Conservation (phyloP, 2,113 vertebrate genomes). For the Apaloderma vittatum region DNA sequence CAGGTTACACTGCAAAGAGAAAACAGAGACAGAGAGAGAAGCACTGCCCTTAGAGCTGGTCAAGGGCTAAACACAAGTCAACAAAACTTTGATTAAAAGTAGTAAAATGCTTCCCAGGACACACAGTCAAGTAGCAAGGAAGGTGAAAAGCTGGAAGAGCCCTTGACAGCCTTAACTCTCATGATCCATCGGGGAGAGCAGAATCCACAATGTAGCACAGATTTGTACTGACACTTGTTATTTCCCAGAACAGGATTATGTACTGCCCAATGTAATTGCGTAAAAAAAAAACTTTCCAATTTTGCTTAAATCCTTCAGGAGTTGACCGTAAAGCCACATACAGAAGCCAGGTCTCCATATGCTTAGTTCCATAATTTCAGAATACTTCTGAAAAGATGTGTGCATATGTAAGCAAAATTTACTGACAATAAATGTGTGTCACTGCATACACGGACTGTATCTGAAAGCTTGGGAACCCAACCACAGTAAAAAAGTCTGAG, state of each 20-base stretch:
- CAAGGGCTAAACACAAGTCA: neutral
- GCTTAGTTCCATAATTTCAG: neutral
- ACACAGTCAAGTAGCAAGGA: neutral
- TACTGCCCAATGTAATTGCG: neutral
- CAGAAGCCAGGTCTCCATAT: constrained; percentile 1
- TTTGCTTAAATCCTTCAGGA: neutral
- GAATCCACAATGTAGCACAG: neutral
- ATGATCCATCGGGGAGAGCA: neutral
- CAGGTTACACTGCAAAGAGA: neutral
- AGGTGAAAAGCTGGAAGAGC: constrained; percentile 8
- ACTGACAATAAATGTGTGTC: neutral
- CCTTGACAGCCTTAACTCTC: neutral
- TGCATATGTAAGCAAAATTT: neutral
- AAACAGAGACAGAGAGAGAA: neutral
- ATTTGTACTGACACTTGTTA: neutral
- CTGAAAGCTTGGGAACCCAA: neutral
- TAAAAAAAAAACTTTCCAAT: neutral
- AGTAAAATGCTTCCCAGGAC: neutral
- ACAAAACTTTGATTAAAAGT: neutral
- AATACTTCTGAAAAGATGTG: neutral
- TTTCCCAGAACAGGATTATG: neutral
- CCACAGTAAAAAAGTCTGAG: neutral
- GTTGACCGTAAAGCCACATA: neutral
- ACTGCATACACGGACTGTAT: neutral
- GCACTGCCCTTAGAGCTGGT: neutral